Base-by-base conservation (phyloP, 1,140 invertebrate genomes). In the Sminthurinus signatus region DNA sequence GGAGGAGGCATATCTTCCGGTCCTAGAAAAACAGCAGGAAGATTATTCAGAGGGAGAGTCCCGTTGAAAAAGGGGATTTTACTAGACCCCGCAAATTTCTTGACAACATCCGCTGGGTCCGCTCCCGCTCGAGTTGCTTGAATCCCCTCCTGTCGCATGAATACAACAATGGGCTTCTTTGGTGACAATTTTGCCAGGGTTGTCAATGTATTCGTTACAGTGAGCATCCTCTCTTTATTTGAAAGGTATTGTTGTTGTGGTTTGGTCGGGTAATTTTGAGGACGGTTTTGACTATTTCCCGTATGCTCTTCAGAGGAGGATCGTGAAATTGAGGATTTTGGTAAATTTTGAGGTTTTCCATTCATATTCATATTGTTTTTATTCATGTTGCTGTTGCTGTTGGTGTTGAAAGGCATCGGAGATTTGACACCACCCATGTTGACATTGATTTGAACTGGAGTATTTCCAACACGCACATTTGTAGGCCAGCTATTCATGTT, bases 61-160 rank as follows among this genome's bases (percentile, higher is more conserved):
- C 70, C 70, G 52, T 72, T 72, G 46, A 63, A 72, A 43, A 72
- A 72, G 31, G 70, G 70, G 4, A 72, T 42, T 67, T 72, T 72
- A 50, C 70, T 72, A 0, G 67, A 69, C 2, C 70, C 70, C 19
- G 70, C 70, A 4, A 67, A 64, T 54, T 72, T 72, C 43, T 72
- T 72, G 23, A 72, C 68, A 12, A 72, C 70, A 62, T 72, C 67
- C 0, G 67, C 70, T 8, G 65, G 60, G 46, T 72, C 70, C 0
- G 67, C 67, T 23, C 70, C 70, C 0, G 51, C 31, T 23, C 39
- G 63, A 0, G 60, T 59, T 2, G 70, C 70, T 1, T 23, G 17
- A 59, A 72, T 60, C 5, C 70, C 70, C 57, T 69, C 70, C 10
- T 60, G 44, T 51, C 64, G 17, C 70, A 72, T 72, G 50, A 69